Evolutionary conservation across 2,888 invertebrate genomes (phyloP).

Genomic region (Plebejus melissa): DNA sequence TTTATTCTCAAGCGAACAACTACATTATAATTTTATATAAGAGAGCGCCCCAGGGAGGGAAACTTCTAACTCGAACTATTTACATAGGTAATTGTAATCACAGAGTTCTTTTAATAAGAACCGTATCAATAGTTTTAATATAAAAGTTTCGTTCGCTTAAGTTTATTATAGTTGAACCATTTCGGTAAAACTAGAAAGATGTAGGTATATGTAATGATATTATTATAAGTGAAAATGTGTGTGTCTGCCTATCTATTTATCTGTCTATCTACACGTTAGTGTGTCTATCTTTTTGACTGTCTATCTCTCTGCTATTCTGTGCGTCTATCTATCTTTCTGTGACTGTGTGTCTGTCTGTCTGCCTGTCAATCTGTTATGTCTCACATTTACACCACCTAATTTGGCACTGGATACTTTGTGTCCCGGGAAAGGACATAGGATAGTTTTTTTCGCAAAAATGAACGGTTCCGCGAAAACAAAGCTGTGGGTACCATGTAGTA

Average conservation of each 20-base stretch:
- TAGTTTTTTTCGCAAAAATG: neutral
- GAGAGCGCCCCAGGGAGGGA: neutral
- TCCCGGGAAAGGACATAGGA: too few relatives aligned
- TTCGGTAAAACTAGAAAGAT: slow-evolving; percentile 5
- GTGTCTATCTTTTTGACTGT: too few relatives aligned
- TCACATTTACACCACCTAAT: too few relatives aligned
- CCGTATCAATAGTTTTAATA: slow-evolving; percentile 16
- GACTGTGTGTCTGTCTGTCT: too few relatives aligned
- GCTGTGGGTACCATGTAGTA: neutral
- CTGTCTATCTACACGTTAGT: too few relatives aligned
- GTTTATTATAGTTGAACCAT: slow-evolving; percentile 5
- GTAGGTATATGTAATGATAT: neutral
- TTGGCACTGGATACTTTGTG: too few relatives aligned
- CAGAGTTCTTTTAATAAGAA: slow-evolving; percentile 1
- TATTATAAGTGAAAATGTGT: too few relatives aligned
- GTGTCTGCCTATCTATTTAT: too few relatives aligned
- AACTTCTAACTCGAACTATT: slow-evolving; percentile 7
- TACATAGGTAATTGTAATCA: slow-evolving; percentile 6
- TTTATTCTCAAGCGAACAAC: neutral
- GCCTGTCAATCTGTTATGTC: too few relatives aligned
- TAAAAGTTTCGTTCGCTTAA: neutral
- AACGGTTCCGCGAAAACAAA: neutral
- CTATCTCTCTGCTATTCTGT: too few relatives aligned
- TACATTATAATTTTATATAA: slow-evolving; percentile 15
- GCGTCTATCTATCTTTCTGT: too few relatives aligned